Evolutionary conservation across 2,888 invertebrate genomes (phyloP).

Genomic region (Acrobeloides nanus): DNA sequence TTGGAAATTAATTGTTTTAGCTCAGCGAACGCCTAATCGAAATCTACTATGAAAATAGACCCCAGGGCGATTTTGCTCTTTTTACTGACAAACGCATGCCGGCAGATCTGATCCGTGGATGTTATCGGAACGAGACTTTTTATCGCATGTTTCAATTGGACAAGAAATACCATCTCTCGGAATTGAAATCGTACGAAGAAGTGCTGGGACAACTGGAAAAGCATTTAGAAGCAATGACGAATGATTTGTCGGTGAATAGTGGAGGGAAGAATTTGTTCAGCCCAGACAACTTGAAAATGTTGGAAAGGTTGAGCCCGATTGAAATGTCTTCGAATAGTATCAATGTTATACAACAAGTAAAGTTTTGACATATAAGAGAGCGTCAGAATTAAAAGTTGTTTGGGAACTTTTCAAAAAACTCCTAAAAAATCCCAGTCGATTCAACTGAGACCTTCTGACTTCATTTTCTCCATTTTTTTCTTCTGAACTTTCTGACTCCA

Average conservation of each 20-base stretch:
- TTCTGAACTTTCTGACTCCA: too few species aligned
- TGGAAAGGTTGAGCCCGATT: too few species aligned
- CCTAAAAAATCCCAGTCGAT: too few species aligned
- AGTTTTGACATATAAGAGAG: too few species aligned
- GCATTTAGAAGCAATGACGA: constrained; percentile 5
- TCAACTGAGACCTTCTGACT: too few species aligned
- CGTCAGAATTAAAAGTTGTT: too few species aligned
- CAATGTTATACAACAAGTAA: too few species aligned
- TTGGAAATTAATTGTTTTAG: constrained; percentile 22
- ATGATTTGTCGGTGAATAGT: constrained; percentile 9
- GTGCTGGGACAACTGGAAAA: too few species aligned
- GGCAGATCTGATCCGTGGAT: constrained; percentile 41
- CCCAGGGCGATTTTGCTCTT: constrained; percentile 6
- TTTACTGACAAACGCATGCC: constrained; percentile 28
- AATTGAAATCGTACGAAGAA: too few species aligned
- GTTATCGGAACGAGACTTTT: constrained; percentile 41
- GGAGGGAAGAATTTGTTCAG: constrained; percentile 2
- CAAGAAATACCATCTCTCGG: constrained; percentile 31
- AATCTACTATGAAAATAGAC: constrained; percentile 23
- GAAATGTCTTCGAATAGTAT: too few species aligned
- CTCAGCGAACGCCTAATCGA: constrained; percentile 41
- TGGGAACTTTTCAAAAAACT: too few species aligned
- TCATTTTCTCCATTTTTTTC: too few species aligned
- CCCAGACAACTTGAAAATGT: not conserved
- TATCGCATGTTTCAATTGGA: constrained; percentile 47